These are phyloP conservation scores for Plemyria rubiginata DNA, from an alignment of 2,888 invertebrate species.

Conservation along the genomic window DNA sequence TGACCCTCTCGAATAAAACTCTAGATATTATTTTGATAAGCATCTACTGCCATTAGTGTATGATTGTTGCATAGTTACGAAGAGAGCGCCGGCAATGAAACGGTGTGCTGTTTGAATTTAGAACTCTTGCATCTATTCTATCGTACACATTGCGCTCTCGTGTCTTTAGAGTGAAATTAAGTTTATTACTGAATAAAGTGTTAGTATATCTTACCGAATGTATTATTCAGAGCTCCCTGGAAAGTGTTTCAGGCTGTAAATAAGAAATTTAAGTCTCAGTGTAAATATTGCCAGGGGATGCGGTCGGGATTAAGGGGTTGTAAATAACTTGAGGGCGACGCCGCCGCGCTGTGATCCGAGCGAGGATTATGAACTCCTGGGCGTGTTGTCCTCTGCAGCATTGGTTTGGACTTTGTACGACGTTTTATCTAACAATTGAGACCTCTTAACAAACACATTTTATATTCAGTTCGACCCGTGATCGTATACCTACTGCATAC, in stretches of 20 bases:
- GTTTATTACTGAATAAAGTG: constrained; percentile 33
- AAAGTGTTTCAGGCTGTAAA: constrained; percentile 41
- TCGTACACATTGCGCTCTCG: too few relatives aligned
- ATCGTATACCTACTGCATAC: too few relatives aligned
- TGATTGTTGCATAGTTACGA: constrained; percentile 36
- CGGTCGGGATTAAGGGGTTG: constrained; percentile 43
- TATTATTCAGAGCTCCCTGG: constrained; percentile 26
- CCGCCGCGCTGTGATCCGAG: constrained; percentile 19
- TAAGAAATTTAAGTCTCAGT: constrained; percentile 46
- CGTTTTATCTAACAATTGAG: too few relatives aligned
- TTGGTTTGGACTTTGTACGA: not conserved
- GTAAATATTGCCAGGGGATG: constrained; percentile 45
- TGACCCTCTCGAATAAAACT: not conserved
- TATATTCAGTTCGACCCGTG: too few relatives aligned
- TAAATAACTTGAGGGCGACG: constrained; percentile 43
- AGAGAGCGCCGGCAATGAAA: too few relatives aligned
- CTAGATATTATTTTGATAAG: constrained; percentile 7
- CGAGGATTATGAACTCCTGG: constrained; percentile 14
- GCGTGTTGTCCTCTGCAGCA: constrained; percentile 10
- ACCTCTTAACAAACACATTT: too few relatives aligned
- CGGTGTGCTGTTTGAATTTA: too few relatives aligned
- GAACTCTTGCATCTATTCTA: too few relatives aligned
- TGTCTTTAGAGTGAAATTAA: constrained; percentile 20
- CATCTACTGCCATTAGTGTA: constrained; percentile 28
- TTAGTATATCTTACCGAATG: constrained; percentile 24